These are phyloP conservation scores for Slavum lentiscoides DNA, from an alignment of 2,888 invertebrate genomes.

Conservation along the genomic window DNA sequence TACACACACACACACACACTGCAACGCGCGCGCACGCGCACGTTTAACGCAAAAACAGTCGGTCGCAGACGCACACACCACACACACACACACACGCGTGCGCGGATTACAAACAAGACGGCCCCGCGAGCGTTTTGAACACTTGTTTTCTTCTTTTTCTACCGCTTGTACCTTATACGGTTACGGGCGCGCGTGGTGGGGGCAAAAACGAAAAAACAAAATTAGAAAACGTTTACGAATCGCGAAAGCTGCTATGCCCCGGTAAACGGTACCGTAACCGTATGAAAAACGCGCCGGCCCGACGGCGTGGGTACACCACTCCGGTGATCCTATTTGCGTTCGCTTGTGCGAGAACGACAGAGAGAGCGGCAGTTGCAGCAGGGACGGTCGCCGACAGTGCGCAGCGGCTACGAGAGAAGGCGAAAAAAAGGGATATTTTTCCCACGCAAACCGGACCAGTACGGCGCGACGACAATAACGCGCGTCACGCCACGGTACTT, in stretches of 20 bases:
- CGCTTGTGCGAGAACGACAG: background rate
- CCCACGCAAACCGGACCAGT: background rate
- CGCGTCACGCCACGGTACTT: no score
- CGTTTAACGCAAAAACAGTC: background rate
- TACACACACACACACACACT: background rate
- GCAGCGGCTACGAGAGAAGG: background rate
- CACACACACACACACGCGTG: conserved; percentile 5
- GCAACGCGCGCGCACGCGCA: conserved; percentile 1
- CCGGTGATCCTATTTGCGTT: background rate
- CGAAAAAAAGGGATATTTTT: background rate
- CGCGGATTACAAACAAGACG: background rate
- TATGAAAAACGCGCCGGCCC: background rate
- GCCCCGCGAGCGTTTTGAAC: background rate
- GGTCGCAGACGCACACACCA: background rate
- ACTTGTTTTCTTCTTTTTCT: background rate
- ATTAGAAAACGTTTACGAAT: conserved; percentile 15
- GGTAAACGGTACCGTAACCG: background rate
- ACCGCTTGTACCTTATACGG: background rate
- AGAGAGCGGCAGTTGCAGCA: background rate
- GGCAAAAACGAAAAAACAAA: background rate
- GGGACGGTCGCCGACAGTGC: background rate
- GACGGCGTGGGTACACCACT: background rate
- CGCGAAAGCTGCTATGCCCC: no score
- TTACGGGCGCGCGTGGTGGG: background rate
- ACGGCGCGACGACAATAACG: no score